Conservation (phyloP, 2,797 vertebrate genomes). For the Xenopus petersii region DNA sequence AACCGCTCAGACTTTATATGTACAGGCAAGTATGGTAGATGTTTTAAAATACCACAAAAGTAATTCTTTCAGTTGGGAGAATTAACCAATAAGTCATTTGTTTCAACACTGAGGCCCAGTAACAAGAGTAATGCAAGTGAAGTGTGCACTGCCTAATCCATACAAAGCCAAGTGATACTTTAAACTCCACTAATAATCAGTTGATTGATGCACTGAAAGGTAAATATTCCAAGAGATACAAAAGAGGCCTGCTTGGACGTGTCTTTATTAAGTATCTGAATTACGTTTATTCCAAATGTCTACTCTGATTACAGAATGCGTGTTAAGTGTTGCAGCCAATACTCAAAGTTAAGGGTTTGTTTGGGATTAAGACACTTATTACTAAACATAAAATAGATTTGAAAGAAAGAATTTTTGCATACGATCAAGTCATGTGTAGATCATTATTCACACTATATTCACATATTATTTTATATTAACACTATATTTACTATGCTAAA, state of each 20-base stretch:
- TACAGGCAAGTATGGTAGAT: too few species aligned
- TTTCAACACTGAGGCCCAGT: conserved; percentile 11
- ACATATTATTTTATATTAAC: too few species aligned
- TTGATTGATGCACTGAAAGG: conserved; percentile 16
- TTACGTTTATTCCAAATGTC: not conserved
- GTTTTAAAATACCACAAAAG: not conserved
- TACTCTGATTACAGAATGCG: too few species aligned
- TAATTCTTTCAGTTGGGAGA: not conserved
- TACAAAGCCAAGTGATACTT: conserved; percentile 15
- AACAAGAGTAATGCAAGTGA: conserved; percentile 2
- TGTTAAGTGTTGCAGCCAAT: too few species aligned
- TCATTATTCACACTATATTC: too few species aligned
- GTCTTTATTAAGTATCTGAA: not conserved
- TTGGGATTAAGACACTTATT: too few species aligned
- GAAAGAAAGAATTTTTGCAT: too few species aligned
- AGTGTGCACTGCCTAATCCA: conserved; percentile 12
- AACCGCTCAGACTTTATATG: too few species aligned
- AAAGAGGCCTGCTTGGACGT: not conserved
- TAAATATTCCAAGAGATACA: conserved; percentile 1
- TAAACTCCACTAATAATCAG: conserved; percentile 13
- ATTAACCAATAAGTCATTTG: conserved; percentile 8
- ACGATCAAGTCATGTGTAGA: too few species aligned
- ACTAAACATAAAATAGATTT: too few species aligned
- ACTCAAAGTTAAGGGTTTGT: too few species aligned
- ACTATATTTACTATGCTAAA: too few species aligned